Evolutionary conservation across 2,888 invertebrate species (phyloP), one percentile per base, ranked within the genome.

Genomic region (Odontothrips loti): DNA sequence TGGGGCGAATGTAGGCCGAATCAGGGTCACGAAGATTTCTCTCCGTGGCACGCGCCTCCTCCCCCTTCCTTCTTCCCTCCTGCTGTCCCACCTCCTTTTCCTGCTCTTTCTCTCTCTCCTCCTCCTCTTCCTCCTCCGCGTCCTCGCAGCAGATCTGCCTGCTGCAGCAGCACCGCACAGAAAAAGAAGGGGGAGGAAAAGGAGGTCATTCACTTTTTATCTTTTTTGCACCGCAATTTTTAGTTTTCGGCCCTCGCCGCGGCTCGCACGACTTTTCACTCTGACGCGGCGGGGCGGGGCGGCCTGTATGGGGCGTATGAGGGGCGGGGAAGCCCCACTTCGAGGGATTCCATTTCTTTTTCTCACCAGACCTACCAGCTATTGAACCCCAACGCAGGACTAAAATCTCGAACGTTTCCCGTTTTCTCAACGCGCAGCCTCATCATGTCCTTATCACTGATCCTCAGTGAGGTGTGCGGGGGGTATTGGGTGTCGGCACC

Each of bases 21-120:
- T 75, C 68, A 75, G 68, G 68, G 68, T 75, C 68, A 75, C 68
- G 68, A 27, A 75, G 68, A 27, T 75, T 75, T 75, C 68, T 75
- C 68, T 75, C 68, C 68, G 8, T 27, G 68, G 68, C 68, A 75
- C 68, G 68, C 68, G 68, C 68, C 27, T 0, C 27, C 68, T 11
- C 68, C 8, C 63, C 20, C 63, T n/a, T 63, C n/a, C 63, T 2
- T n/a, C n/a, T 63, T 10, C 15, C 58, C 17, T 11, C 68, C 68
- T 15, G 0, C 58, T 23, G n/a, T 51, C 68, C 68, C 23, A 23
- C 68, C 68, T 23, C 11, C 68, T 75, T 27, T 27, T 23, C 68
- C 68, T 9, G 34, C 17, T 58, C 58, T 17, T 58, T 17, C 58
- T 10, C 12, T 58, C 58, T 43, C 34, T 6, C 34, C 34, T 43